These are phyloP conservation scores for Eulacestoma nigropectus DNA, from an alignment of 2,113 vertebrate species.

Conservation along the genomic window DNA sequence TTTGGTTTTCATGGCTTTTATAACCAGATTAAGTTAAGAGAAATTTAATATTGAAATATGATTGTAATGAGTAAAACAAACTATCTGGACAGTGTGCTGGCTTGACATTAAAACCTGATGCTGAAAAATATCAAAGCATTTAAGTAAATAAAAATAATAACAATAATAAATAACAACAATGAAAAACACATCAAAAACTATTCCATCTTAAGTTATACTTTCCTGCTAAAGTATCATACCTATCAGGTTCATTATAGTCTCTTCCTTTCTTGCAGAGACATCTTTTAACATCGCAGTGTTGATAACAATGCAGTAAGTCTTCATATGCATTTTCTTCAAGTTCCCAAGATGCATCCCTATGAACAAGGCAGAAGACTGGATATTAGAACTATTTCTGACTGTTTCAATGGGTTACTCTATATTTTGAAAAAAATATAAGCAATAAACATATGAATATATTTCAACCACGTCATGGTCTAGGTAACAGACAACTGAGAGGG, in stretches of 20 bases:
- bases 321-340: slow-evolving; percentile 92
- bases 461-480: background rate
- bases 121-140: background rate
- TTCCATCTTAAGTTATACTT: background rate
- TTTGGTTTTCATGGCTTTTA: background rate
- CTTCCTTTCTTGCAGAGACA: slow-evolving; percentile 83
- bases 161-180: background rate
- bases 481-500: background rate
- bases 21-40: background rate
- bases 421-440: background rate
- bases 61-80: background rate
- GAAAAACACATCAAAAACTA: background rate
- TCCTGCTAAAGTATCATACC: slow-evolving; percentile 68
- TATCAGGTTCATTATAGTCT: slow-evolving; percentile 77
- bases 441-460: background rate
- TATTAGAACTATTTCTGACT: background rate
- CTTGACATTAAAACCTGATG: background rate
- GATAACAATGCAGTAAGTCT: slow-evolving; percentile 86
- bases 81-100: background rate
- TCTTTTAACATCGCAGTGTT: slow-evolving; percentile 80
- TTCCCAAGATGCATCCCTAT: slow-evolving; percentile 97
- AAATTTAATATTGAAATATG: background rate
- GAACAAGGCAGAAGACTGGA: background rate
- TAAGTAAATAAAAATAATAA: background rate
- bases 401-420: background rate